Conservation (phyloP, 1,140 invertebrate species). For the Parapsyche elsis region DNA sequence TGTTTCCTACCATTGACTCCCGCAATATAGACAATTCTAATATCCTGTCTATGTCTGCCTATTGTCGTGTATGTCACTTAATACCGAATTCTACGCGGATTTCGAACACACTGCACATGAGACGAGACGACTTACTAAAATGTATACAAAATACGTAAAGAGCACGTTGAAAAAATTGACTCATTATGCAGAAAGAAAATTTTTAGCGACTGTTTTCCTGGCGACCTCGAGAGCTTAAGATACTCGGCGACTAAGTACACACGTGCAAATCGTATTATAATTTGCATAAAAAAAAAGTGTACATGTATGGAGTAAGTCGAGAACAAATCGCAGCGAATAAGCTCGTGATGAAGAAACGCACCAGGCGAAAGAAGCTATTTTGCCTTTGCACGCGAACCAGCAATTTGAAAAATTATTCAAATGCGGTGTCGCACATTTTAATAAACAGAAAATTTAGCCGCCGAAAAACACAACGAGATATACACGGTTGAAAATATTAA, state of each 20-base stretch:
- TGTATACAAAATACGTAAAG: no score
- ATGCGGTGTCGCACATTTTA: conserved; percentile 38
- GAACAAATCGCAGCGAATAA: conserved; percentile 24
- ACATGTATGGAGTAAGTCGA: not conserved
- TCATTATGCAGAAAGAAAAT: no score
- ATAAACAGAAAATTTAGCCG: not conserved
- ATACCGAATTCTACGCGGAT: not conserved
- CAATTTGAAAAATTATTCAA: conserved; percentile 43
- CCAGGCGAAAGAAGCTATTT: conserved; percentile 27
- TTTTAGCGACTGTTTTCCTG: no score
- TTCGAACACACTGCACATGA: no score
- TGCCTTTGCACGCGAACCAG: conserved; percentile 22
- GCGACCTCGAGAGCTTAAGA: no score
- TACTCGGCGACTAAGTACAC: no score
- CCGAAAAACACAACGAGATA: conserved; percentile 10
- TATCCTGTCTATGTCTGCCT: not conserved
- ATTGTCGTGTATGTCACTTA: not conserved
- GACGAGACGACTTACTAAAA: no score
- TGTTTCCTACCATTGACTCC: not conserved
- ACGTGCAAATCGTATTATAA: no score
- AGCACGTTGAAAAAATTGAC: no score
- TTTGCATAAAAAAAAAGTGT: not conserved
- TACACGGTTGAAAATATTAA: not conserved
- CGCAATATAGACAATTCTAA: not conserved
- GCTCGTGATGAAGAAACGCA: conserved; percentile 10